These are phyloP conservation scores for Penaeus monodon DNA, from an alignment of 2,888 invertebrate genomes.

Conservation along the genomic window DNA sequence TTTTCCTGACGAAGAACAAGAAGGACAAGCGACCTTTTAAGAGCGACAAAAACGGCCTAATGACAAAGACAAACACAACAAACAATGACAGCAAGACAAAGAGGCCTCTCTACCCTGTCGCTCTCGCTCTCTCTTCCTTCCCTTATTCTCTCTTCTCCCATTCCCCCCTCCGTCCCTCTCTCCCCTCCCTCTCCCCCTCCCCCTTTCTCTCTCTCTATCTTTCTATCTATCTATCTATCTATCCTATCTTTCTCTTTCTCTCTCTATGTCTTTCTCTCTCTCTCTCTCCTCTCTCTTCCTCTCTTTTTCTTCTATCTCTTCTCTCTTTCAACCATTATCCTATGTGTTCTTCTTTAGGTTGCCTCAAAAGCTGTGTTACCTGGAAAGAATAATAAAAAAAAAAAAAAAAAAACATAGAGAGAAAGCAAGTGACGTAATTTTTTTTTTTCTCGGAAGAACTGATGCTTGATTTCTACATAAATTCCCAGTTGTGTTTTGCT, in stretches of 20 bases:
- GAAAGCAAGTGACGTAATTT: no score
- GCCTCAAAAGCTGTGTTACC: no score
- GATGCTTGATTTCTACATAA: no score
- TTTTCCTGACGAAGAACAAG: no score
- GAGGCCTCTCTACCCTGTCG: not conserved
- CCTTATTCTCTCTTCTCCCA: not conserved
- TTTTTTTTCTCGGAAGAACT: no score
- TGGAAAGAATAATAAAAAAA: no score
- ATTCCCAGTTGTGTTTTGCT: no score
- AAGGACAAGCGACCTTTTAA: not conserved
- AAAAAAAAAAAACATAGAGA: no score
- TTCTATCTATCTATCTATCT: not conserved
- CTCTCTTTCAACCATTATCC: no score
- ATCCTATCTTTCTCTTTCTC: not conserved
- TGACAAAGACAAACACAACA: not conserved
- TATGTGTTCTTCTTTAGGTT: no score
- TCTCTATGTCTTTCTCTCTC: not conserved
- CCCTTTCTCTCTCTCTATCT: not conserved
- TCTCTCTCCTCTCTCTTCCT: not conserved
- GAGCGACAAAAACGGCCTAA: not conserved
- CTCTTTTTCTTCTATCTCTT: not conserved
- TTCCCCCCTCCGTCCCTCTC: not conserved
- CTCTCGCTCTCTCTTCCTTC: constrained; percentile 14
- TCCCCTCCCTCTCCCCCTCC: not conserved
- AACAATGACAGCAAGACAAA: not conserved